phyloP scores from a whole-genome alignment of 2,888 invertebrate genomes.

The Macrophya alboannulata region DNA sequence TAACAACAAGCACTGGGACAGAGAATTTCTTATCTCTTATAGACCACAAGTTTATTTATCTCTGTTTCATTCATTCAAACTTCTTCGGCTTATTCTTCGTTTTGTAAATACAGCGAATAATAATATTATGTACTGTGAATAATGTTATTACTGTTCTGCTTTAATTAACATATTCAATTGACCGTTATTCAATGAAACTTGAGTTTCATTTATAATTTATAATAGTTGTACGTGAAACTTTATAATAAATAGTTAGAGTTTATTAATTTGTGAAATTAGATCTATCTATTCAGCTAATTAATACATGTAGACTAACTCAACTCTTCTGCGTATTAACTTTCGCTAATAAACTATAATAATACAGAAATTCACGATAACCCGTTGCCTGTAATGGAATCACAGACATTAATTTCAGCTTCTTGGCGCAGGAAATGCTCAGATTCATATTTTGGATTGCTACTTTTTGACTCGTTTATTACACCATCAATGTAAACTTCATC shows the following conservation, averaged over 20 bases:
- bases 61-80: neutral
- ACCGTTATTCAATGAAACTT: neutral
- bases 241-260: neutral
- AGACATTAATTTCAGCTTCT: constrained; percentile 18
- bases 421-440: constrained; percentile 26
- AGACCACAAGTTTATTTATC: neutral
- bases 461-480: neutral
- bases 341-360: neutral
- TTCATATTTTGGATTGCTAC: constrained; percentile 11
- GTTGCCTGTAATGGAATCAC: neutral
- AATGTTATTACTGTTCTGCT: neutral
- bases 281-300: neutral
- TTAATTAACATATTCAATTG: neutral
- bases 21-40: constrained; percentile 17
- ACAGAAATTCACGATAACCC: constrained; percentile 12
- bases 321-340: neutral
- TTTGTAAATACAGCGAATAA: neutral
- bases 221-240: neutral
- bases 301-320: neutral
- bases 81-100: neutral
- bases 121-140: neutral
- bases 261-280: neutral
- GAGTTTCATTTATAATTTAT: neutral
- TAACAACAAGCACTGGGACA: neutral
- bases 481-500: constrained; percentile 80